Base-by-base conservation (phyloP, 2,888 invertebrate species). In the Odontocolon sp. region DNA sequence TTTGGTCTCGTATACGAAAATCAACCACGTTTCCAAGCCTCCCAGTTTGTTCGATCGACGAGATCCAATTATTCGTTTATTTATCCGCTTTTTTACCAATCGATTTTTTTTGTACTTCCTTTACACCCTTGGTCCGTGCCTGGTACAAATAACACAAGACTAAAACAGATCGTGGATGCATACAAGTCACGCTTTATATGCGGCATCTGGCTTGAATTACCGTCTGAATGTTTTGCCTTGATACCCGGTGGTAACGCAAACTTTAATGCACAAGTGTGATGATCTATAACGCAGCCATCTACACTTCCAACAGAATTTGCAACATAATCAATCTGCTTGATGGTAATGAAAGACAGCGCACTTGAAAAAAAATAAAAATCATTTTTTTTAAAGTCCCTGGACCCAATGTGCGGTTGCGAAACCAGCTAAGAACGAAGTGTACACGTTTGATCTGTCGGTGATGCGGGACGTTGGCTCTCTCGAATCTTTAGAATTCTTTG, bases 131-230 rank as follows among this genome's bases (percentile, higher is more conserved):
- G 11, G 18, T 16, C 42, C 6, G 2, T 42, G 2, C 18, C 8
- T 14, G 6, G 18, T n/a, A 26, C 3, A 6, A 4, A 4, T 11
- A 5, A 23, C 5, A 11, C n/a, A 0, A 9, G 11, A 23, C 14
- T 14, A 14, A 5, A 1, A 33, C 33, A 36, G 9, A 0, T 28
- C 50, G 50, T 36, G 14, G 0, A 16, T 14, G n/a, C 31, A 45
- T 40, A 80, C 78, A 79, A 78, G 77, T 78, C 69, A 52, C 16
- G 50, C 50, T 75, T 79, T 80, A 73, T n/a, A 77, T 80, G 75
- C 75, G 61, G 81, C 83, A 86, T 84, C 83, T 85, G 83, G 71
- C 64, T 82, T 80, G 77, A 84, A 78, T 86, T 83, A 63, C 61
- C 74, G 69, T 50, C 78, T 71, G 75, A 40, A 57, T 76, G 66